Conservation (phyloP, 1,140 invertebrate species). For the Zaprionus tsacasi region DNA sequence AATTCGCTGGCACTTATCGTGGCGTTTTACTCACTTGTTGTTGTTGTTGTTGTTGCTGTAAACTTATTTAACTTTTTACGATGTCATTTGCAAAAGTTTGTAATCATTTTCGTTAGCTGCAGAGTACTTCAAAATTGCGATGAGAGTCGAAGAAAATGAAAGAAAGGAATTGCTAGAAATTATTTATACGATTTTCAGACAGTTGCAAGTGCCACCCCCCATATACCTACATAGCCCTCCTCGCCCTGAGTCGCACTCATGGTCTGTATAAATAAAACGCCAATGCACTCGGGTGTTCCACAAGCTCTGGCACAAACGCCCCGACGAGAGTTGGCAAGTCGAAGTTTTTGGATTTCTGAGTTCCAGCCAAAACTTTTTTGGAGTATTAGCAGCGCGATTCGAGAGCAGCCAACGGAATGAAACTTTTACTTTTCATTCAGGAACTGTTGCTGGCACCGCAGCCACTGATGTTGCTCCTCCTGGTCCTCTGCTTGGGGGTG, state of each 20-base stretch:
- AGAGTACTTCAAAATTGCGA: slow-evolving; percentile 66
- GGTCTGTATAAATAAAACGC: slow-evolving; percentile 53
- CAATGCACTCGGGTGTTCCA: slow-evolving; percentile 16
- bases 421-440: slow-evolving; percentile 63
- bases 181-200: slow-evolving; percentile 75
- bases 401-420: slow-evolving; percentile 38
- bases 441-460: slow-evolving; percentile 15
- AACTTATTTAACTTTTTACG: slow-evolving; percentile 81
- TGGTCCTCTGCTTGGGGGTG: background rate
- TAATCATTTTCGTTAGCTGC: slow-evolving; percentile 75
- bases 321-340: slow-evolving; percentile 41
- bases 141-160: slow-evolving; percentile 44
- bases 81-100: slow-evolving; percentile 76
- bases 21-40: slow-evolving; percentile 45
- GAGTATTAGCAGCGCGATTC: slow-evolving; percentile 42
- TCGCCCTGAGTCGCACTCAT: background rate
- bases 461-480: slow-evolving; percentile 16
- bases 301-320: slow-evolving; percentile 19
- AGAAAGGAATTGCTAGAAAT: slow-evolving; percentile 57
- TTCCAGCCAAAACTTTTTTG: slow-evolving; percentile 26
- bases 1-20: slow-evolving; percentile 72
- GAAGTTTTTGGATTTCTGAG: slow-evolving; percentile 43
- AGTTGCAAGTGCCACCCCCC: slow-evolving; percentile 39
- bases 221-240: background rate
- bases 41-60: slow-evolving; percentile 23